These are phyloP conservation scores for Poecile atricapillus DNA, from an alignment of 2,113 vertebrate species.

Conservation along the genomic window DNA sequence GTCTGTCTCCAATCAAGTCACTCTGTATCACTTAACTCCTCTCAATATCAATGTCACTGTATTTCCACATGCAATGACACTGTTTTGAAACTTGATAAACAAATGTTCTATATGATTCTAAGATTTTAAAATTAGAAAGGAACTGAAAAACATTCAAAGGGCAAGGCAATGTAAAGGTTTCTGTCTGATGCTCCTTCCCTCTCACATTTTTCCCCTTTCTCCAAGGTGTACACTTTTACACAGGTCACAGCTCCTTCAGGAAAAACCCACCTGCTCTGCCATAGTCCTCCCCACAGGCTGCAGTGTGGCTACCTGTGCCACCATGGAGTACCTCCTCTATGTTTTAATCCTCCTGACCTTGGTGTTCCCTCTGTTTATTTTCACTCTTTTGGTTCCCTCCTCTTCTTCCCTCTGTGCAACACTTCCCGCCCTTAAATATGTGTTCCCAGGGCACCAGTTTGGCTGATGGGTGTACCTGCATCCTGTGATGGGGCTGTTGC, in stretches of 20 bases:
- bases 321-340: accelerated
- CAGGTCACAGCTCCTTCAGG: neutral
- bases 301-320: neutral
- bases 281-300: neutral
- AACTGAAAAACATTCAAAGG: neutral
- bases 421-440: neutral
- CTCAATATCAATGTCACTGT: neutral
- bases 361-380: neutral
- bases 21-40: neutral
- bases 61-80: neutral
- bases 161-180: neutral
- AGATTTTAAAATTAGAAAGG: neutral
- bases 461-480: neutral
- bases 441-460: neutral
- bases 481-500: neutral
- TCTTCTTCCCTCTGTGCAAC: neutral
- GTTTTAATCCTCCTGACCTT: neutral
- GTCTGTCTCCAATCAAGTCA: neutral
- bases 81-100: neutral
- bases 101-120: neutral
- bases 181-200: neutral
- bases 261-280: neutral
- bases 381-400: neutral
- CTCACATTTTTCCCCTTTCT: neutral
- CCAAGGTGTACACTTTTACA: neutral